phyloP scores from a whole-genome alignment of 2,888 invertebrate species.

The Andrena hattorfiana region DNA sequence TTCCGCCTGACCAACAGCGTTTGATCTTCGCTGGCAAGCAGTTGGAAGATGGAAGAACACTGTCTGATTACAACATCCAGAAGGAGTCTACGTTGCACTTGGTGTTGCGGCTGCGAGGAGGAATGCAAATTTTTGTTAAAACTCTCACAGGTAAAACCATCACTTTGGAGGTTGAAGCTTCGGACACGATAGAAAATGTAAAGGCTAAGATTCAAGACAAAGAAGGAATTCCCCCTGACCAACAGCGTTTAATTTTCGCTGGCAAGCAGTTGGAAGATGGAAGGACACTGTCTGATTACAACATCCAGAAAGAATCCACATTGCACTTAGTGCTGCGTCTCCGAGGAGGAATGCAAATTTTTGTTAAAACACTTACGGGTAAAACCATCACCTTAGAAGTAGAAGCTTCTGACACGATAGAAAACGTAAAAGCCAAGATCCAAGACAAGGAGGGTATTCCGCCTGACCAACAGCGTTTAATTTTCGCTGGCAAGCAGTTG shows the following conservation, averaged over 20 bases:
- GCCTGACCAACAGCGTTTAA: conserved; percentile 68
- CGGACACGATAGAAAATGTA: conserved; percentile 66
- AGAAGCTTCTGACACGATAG: conserved; percentile 88
- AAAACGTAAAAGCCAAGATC: conserved; percentile 87
- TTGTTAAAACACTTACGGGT: conserved; percentile 87
- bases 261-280: conserved; percentile 69
- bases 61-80: conserved; percentile 48
- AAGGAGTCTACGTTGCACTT: conserved; percentile 38
- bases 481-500: conserved; percentile 71
- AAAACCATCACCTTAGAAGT: conserved; percentile 87
- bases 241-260: conserved; percentile 68
- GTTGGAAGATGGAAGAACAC: conserved; percentile 60
- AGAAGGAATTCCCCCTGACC: conserved; percentile 67
- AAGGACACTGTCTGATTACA: conserved; percentile 69
- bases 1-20: conserved; percentile 38
- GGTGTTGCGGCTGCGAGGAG: conserved; percentile 28
- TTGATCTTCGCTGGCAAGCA: conserved; percentile 54
- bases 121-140: conserved; percentile 40
- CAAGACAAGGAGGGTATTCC: conserved; percentile 83
- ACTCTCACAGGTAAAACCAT: conserved; percentile 41
- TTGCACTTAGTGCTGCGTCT: conserved; percentile 87
- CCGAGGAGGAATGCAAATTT: conserved; percentile 89
- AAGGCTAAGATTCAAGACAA: conserved; percentile 67
- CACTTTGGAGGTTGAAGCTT: conserved; percentile 52
- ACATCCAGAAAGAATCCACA: conserved; percentile 85